These are phyloP conservation scores for Isurus oxyrinchus DNA, from an alignment of 2,113 vertebrate species.

Conservation along the genomic window DNA sequence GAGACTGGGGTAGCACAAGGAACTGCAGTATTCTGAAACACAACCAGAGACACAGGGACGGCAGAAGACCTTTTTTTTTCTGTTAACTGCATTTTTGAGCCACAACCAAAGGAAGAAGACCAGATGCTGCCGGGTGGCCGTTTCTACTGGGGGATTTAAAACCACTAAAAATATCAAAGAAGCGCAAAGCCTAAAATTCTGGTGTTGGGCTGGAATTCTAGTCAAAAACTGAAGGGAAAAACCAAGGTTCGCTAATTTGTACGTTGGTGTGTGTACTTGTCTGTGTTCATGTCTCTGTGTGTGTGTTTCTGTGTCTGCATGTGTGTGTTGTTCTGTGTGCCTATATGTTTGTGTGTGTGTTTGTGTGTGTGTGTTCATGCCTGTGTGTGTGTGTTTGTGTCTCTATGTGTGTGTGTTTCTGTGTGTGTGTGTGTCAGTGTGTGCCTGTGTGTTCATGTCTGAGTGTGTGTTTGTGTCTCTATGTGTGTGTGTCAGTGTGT, in stretches of 20 bases:
- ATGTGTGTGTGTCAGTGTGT: too few relatives aligned
- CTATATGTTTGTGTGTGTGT: neutral
- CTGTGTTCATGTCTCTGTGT: too few relatives aligned
- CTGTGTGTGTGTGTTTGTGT: too few relatives aligned
- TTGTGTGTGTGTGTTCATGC: too few relatives aligned
- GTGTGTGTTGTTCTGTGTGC: neutral
- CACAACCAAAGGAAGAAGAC: neutral
- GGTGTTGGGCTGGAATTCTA: neutral
- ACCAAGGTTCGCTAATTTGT: neutral
- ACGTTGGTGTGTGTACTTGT: neutral
- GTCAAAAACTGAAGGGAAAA: neutral
- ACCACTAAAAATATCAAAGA: neutral
- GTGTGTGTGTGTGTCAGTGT: too few relatives aligned
- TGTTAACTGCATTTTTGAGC: neutral
- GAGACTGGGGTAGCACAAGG: conserved; percentile 70
- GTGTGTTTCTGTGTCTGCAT: neutral
- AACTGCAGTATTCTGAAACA: conserved; percentile 63
- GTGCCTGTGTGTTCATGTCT: too few relatives aligned
- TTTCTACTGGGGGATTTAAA: neutral
- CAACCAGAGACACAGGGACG: conserved; percentile 34
- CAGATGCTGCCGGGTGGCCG: neutral
- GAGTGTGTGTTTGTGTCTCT: too few relatives aligned
- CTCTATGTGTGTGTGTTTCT: too few relatives aligned
- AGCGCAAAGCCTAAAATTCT: neutral
- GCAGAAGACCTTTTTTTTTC: neutral